Evolutionary conservation across 2,888 invertebrate species (phyloP).

Genomic region (Limenitis camilla): DNA sequence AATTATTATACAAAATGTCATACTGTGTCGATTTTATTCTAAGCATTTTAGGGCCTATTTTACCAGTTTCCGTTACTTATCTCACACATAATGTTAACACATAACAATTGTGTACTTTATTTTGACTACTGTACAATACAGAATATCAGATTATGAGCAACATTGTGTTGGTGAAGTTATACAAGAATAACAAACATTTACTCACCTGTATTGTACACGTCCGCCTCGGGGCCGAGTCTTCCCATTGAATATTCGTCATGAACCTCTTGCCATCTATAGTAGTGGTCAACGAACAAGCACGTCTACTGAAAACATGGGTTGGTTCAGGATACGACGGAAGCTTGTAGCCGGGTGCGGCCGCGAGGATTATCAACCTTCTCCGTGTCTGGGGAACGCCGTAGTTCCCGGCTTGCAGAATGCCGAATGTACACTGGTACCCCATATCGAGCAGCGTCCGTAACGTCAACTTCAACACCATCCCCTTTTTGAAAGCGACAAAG

Average conservation of each 20-base stretch:
- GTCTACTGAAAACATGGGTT: constrained; percentile 82
- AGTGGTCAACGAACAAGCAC: constrained; percentile 75
- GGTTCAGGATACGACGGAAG: constrained; percentile 87
- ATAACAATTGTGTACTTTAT: too few relatives aligned
- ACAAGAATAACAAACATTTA: too few relatives aligned
- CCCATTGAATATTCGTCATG: constrained; percentile 75
- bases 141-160: too few relatives aligned
- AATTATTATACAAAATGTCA: too few relatives aligned
- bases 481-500: constrained; percentile 87
- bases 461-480: constrained; percentile 87
- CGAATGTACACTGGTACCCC: constrained; percentile 92
- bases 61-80: too few relatives aligned
- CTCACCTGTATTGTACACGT: constrained; percentile 72
- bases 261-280: constrained; percentile 66
- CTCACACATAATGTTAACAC: too few relatives aligned
- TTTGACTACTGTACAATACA: too few relatives aligned
- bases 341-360: constrained; percentile 84
- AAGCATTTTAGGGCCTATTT: too few relatives aligned
- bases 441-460: constrained; percentile 83
- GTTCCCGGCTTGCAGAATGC: constrained; percentile 89
- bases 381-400: constrained; percentile 90
- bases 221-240: constrained; percentile 82
- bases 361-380: constrained; percentile 84
- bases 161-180: too few relatives aligned
- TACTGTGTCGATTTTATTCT: too few relatives aligned